Conservation (phyloP, 2,797 vertebrate genomes). For the Rhinoraja longicauda region DNA sequence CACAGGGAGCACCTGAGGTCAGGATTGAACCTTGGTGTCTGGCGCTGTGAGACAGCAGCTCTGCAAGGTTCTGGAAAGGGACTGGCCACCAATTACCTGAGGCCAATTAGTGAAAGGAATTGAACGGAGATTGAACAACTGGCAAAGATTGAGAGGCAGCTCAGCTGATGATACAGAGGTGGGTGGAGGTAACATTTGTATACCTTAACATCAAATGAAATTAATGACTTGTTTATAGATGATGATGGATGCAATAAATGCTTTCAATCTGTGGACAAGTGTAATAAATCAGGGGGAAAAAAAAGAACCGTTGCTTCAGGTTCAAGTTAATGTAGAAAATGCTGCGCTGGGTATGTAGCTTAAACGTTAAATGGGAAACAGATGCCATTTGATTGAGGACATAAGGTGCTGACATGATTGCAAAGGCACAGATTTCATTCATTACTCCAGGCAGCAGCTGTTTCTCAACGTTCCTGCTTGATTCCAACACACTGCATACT, state of each 20-base stretch:
- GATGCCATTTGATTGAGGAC: slow-evolving; percentile 36
- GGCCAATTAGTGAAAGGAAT: too few species aligned
- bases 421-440: slow-evolving; percentile 37
- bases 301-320: slow-evolving; percentile 15
- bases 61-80: too few species aligned
- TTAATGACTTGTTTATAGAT: background rate
- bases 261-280: slow-evolving; percentile 34
- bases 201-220: slow-evolving; percentile 14
- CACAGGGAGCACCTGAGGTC: too few species aligned
- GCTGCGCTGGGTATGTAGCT: background rate
- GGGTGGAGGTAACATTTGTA: background rate
- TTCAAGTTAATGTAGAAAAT: slow-evolving; percentile 30
- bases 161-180: background rate
- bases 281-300: slow-evolving; percentile 29
- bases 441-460: slow-evolving; percentile 36
- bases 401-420: slow-evolving; percentile 37
- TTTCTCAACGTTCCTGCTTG: slow-evolving; percentile 18
- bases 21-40: too few species aligned
- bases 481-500: background rate
- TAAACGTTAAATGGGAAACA: slow-evolving; percentile 34
- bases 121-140: background rate
- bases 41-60: too few species aligned
- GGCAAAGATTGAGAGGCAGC: background rate
- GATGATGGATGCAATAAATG: slow-evolving; percentile 29
- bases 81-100: too few species aligned